Percentiles rank a stretch among this genome's conserved stretches.
These are phyloP conservation scores for Anticlea derivata DNA, from an alignment of 2,888 invertebrate genomes.

Conservation along the genomic window DNA sequence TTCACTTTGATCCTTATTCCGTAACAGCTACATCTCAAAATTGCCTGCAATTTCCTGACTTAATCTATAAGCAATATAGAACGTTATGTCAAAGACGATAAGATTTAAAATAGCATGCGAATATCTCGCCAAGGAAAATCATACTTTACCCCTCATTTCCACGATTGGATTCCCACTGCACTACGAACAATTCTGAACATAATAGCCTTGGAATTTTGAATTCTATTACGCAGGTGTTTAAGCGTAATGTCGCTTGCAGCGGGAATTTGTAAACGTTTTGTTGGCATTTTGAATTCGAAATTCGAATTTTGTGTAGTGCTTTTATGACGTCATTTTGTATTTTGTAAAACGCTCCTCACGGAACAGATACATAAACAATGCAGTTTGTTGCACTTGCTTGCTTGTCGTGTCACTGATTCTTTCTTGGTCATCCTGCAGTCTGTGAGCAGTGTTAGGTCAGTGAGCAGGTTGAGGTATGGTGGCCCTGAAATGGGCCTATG, in stretches of 20 bases:
- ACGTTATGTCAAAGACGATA: not conserved
- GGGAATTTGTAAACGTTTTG: constrained; percentile 31
- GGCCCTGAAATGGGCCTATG: no score
- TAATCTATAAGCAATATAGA: not conserved
- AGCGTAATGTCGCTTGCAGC: constrained; percentile 32
- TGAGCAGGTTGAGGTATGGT: no score
- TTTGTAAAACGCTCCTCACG: constrained; percentile 24
- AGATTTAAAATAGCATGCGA: constrained; percentile 3
- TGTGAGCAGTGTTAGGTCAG: no score
- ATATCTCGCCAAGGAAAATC: constrained; percentile 4
- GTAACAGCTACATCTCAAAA: not conserved
- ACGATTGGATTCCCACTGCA: constrained; percentile 26
- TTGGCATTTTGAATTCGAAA: constrained; percentile 27
- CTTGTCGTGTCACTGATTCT: no score
- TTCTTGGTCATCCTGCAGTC: no score
- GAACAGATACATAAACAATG: no score
- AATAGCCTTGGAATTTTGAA: constrained; percentile 28
- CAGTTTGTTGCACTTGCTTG: no score
- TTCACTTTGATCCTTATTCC: constrained; percentile 12
- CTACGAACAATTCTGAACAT: constrained; percentile 8
- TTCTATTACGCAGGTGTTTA: constrained; percentile 31
- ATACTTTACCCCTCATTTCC: constrained; percentile 24
- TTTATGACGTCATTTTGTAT: constrained; percentile 35
- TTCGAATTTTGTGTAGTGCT: constrained; percentile 31
- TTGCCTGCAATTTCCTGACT: not conserved